A percentile compares a stretch with the other conserved stretches of the same genome.
Evolutionary conservation across 2,888 invertebrate species (phyloP).

Genomic region (Cephalotes varians): DNA sequence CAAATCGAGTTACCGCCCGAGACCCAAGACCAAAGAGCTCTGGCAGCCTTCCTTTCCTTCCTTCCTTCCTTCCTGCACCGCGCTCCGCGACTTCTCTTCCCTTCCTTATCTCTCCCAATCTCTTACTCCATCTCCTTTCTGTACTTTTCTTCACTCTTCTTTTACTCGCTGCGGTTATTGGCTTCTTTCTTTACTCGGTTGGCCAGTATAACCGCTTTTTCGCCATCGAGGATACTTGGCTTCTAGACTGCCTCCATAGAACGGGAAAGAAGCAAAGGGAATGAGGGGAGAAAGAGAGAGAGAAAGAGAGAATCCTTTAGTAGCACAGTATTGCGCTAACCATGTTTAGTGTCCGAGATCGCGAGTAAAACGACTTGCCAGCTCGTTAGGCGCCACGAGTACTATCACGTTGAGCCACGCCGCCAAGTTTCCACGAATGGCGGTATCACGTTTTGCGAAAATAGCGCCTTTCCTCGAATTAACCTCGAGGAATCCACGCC

Average conservation of each 20-base stretch:
- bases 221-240: slow-evolving; percentile 27
- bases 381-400: slow-evolving; percentile 76
- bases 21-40: slow-evolving; percentile 81
- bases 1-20: slow-evolving; percentile 82
- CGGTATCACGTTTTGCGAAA: slow-evolving; percentile 76
- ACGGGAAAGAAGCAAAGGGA: neutral
- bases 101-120: slow-evolving; percentile 6
- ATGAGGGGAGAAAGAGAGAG: slow-evolving; percentile 26
- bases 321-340: slow-evolving; percentile 67
- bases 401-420: neutral
- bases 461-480: slow-evolving; percentile 73
- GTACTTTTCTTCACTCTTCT: slow-evolving; percentile 43
- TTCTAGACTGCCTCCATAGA: slow-evolving; percentile 13
- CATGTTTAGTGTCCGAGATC: slow-evolving; percentile 79
- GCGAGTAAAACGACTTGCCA: slow-evolving; percentile 81
- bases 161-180: slow-evolving; percentile 47
- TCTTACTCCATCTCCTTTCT: slow-evolving; percentile 25
- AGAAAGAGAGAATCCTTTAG: neutral
- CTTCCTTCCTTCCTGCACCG: slow-evolving; percentile 62
- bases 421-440: slow-evolving; percentile 55
- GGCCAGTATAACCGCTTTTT: slow-evolving; percentile 28
- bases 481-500: slow-evolving; percentile 57
- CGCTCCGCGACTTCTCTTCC: slow-evolving; percentile 39
- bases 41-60: slow-evolving; percentile 74
- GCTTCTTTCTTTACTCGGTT: slow-evolving; percentile 61